Evolutionary conservation across 2,888 invertebrate genomes (phyloP), one percentile per base, ranked within the genome.

Genomic region (Drosophila trichaetosa): DNA sequence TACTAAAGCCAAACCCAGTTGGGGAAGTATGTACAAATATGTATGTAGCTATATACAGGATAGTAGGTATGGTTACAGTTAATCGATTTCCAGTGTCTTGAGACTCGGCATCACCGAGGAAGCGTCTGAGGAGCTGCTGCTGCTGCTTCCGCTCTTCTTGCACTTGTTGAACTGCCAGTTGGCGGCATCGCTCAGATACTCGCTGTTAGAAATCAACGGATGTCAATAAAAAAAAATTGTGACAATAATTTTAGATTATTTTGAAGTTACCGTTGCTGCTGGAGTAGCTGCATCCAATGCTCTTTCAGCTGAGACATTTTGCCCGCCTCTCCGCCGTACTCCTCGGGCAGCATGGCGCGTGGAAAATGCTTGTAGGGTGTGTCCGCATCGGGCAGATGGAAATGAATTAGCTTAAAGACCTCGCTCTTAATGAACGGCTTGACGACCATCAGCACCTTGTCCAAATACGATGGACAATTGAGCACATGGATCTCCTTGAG

Each of bases 251-350:
- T 24, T 11, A 6, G 18, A 11, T 24, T 29, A 11, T 51, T 0
- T 2, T 33, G 11, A 93, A 94, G 93, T 93, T 93, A 95, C 94
- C 95, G 94, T 76, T 95, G 94, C 29, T 94, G 94, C 77, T 94
- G 94, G 27, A 96, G 94, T 81, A 94, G 93, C 69, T 95, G 94
- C 72, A 95, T 92, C 95, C 96, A 96, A 76, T 94, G 92, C 38
- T 93, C 92, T 89, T 96, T 96, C 56, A 96, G 94, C 40, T 94
- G 94, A 0, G 94, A 93, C 29, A 96, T 92, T 51, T 94, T 93
- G n/a, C 95, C 95, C 0, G 94, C 95, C 62, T 94, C 93, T 0
- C 96, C 96, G 33, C 96, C 96, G 76, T 96, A 96, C 83, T 96
- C 96, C 31, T 94, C 93, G 0, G 96, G 96, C 59, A 96, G 85